phyloP scores from a whole-genome alignment of 2,797 vertebrate species.

The Microctenopoma stevenorrisi region DNA sequence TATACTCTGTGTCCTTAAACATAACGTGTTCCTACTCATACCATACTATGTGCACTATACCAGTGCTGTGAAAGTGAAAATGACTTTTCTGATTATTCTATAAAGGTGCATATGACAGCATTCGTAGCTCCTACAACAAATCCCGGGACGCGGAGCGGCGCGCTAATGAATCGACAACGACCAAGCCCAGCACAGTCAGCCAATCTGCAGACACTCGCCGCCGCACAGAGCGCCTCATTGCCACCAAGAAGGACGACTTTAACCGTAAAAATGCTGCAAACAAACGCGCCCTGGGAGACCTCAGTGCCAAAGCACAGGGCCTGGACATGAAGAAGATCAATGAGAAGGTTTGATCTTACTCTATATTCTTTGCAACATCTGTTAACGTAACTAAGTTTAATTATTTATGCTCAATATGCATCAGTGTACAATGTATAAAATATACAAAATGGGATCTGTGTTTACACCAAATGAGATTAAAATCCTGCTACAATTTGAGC shows the following conservation, averaged over 20 bases:
- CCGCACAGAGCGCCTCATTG: conserved; percentile 86
- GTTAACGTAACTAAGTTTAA: background rate
- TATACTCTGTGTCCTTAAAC: background rate
- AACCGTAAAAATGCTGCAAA: conserved; percentile 90
- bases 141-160: conserved; percentile 87
- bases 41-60: too few relatives aligned
- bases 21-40: too few relatives aligned
- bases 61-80: background rate
- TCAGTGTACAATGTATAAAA: too few relatives aligned
- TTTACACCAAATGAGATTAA: too few relatives aligned
- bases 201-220: conserved; percentile 86
- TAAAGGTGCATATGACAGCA: conserved; percentile 96
- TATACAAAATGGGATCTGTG: too few relatives aligned
- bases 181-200: conserved; percentile 86
- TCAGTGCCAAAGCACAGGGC: conserved; percentile 73
- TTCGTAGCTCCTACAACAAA: conserved; percentile 87
- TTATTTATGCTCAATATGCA: too few relatives aligned
- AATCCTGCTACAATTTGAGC: too few relatives aligned
- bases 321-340: conserved; percentile 91
- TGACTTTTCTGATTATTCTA: too few relatives aligned
- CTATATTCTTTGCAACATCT: background rate
- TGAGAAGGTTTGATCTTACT: conserved; percentile 87
- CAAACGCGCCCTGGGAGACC: conserved; percentile 85
- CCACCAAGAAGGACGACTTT: conserved; percentile 86
- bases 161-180: conserved; percentile 85